A percentile compares a stretch with the other conserved stretches of the same genome.
Conservation (phyloP, 2,797 vertebrate species). For the Pogoniulus pusillus region DNA sequence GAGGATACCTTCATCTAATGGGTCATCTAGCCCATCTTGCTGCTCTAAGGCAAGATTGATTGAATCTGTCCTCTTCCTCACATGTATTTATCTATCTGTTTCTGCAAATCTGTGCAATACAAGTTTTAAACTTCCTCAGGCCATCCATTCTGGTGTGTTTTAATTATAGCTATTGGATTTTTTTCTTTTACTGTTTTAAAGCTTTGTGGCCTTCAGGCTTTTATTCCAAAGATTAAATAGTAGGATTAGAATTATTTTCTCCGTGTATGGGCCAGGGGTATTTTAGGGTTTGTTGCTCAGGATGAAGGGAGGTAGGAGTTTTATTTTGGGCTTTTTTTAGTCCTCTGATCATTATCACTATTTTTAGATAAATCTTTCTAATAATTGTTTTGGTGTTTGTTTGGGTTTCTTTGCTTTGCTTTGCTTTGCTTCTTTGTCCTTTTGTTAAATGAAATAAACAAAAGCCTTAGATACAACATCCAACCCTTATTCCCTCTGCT, state of each 20-base stretch:
- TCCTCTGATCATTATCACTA: neutral
- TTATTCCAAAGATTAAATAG: neutral
- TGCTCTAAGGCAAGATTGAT: neutral
- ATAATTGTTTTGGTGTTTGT: accelerated
- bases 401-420: neutral
- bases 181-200: neutral
- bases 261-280: accelerated
- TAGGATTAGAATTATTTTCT: neutral
- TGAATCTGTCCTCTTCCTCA: neutral
- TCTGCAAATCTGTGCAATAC: neutral
- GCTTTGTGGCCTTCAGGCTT: neutral
- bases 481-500: neutral
- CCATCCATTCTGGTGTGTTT: neutral
- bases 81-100: neutral
- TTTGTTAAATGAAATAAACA: neutral
- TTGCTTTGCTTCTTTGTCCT: neutral
- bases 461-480: neutral
- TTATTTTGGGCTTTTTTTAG: neutral
- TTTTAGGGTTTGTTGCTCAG: neutral
- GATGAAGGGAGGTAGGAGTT: too few relatives aligned
- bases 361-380: neutral
- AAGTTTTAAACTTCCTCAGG: neutral
- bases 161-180: neutral
- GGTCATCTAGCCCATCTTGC: neutral
- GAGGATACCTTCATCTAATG: neutral